Evolutionary conservation across 2,888 invertebrate species (phyloP).

Genomic region (Andricus curvator): DNA sequence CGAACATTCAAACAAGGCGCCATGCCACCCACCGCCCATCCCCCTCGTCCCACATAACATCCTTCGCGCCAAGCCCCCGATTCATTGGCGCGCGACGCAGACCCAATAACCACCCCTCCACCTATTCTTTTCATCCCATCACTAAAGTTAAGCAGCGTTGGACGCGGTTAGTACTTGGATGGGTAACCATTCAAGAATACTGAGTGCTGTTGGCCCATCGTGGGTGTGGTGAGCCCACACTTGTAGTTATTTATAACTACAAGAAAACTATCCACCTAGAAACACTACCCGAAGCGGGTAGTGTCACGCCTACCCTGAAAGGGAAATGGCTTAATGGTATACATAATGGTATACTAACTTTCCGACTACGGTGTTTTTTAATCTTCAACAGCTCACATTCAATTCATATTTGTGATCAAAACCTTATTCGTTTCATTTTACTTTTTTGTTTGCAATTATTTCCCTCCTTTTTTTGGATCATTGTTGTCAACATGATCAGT

Average conservation of each 20-base stretch:
- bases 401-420: slow-evolving; percentile 6
- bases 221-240: too few relatives aligned
- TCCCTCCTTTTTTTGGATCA: not conserved
- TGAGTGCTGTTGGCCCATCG: too few relatives aligned
- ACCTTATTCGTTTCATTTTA: not conserved
- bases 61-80: slow-evolving; percentile 5
- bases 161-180: too few relatives aligned
- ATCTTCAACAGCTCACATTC: slow-evolving; percentile 38
- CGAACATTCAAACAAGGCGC: slow-evolving; percentile 72
- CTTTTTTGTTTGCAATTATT: not conserved
- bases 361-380: slow-evolving; percentile 30
- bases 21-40: slow-evolving; percentile 59
- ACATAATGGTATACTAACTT: too few relatives aligned
- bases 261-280: too few relatives aligned
- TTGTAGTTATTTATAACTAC: too few relatives aligned
- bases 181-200: too few relatives aligned
- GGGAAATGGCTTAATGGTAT: too few relatives aligned
- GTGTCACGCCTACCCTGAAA: too few relatives aligned
- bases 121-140: slow-evolving; percentile 2
- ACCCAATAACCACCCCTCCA: slow-evolving; percentile 32
- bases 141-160: too few relatives aligned
- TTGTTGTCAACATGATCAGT: too few relatives aligned
- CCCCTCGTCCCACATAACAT: slow-evolving; percentile 45
- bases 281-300: too few relatives aligned
- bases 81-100: slow-evolving; percentile 24